A percentile compares a stretch with the other conserved stretches of the same genome.
phyloP scores from a whole-genome alignment of 2,888 invertebrate species.

The Andrena chrysosceles region DNA sequence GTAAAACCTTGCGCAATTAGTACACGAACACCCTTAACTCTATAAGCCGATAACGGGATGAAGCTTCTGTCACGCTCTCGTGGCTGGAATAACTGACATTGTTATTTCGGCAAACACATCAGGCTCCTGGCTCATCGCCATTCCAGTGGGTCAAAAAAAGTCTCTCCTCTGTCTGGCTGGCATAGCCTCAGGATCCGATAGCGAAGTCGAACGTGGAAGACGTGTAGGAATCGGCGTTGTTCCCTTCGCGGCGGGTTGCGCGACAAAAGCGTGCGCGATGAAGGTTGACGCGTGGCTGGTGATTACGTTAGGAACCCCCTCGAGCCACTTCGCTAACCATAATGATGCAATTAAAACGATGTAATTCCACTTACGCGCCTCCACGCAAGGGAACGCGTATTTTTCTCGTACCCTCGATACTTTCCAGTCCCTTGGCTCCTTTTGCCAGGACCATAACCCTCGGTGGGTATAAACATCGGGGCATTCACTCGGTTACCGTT shows the following conservation, averaged over 20 bases:
- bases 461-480: conserved; percentile 22
- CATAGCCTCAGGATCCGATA: conserved; percentile 22
- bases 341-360: conserved; percentile 55
- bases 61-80: conserved; percentile 46
- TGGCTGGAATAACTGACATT: conserved; percentile 70
- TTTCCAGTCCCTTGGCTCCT: conserved; percentile 15
- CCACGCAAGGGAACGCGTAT: conserved; percentile 15
- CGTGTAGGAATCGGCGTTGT: conserved; percentile 7
- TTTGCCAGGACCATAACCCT: neutral
- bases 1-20: conserved; percentile 66
- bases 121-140: conserved; percentile 58
- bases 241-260: neutral
- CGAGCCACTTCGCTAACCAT: conserved; percentile 27
- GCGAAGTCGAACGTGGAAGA: neutral
- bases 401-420: conserved; percentile 24
- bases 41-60: conserved; percentile 70
- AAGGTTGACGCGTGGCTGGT: conserved; percentile 20
- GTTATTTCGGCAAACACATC: conserved; percentile 72
- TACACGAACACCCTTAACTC: conserved; percentile 66
- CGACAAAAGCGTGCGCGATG: neutral
- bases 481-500: conserved; percentile 16
- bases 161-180: conserved; percentile 8
- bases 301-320: conserved; percentile 31
- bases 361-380: conserved; percentile 44
- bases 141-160: conserved; percentile 46